Evolutionary conservation across 64 coral and sea anemone species (phyloP), one percentile per base, ranked within the genome.

Genomic region (Orbicella faveolata): DNA sequence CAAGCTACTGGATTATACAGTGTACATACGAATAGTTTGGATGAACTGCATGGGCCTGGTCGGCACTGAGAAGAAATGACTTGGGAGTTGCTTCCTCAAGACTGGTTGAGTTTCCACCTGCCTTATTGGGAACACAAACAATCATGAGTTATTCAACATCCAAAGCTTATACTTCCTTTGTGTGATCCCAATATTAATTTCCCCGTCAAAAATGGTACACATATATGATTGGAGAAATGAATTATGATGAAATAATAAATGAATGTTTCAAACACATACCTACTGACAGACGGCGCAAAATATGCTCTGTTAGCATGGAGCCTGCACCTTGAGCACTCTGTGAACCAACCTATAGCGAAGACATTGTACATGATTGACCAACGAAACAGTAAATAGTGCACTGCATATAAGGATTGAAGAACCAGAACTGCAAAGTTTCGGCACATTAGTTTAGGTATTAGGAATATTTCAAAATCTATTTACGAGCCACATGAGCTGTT

Each of bases 1-100:
- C 44, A 59, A 59, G 55, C 55, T 59, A 10, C 15, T 59, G 55
- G 9, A 59, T 14, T 15, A 20, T 23, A 26, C 9, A 33, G n/a
- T 23, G 25, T 69, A 92, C 91, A 81, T 94, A 99, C 97, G 91
- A 52, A 51, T 99, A 99, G 65, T 89, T 91, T 14, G 97, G 97
- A 89, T 99, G 97, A 14, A 88, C 80, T 0, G 91, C 97, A 79
- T 99, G 97, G 9, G 97, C 97, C 65, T 99, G 97, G 18, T 99
- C 97, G 8, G 97, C 97, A 94, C 97, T 99, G 30, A 99, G 78
- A 14, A 99, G 80, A 78, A 99, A 87, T 61, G 97, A 99, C 65
- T 93, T 95, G 36, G 97, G 70, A 63, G 95, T 93, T 34, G 94
- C 84, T 79, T 95, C 89, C 89, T 99, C 97, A 95, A 95, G 95